Evolutionary conservation across 2,888 invertebrate species (phyloP).

Genomic region (Synergus gifuensis): DNA sequence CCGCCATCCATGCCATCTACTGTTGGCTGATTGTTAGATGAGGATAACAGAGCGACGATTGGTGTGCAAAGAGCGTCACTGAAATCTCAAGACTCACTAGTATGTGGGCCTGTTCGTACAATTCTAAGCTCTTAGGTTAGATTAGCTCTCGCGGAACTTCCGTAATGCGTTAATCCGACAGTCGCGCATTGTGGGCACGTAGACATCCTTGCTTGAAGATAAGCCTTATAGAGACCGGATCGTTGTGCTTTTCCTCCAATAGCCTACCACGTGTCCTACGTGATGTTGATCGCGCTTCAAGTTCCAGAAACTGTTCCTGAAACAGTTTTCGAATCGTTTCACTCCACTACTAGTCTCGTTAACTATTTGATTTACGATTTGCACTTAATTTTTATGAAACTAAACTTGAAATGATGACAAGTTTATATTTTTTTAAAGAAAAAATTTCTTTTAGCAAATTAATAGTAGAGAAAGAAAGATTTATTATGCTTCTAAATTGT

Average conservation of each 20-base stretch:
- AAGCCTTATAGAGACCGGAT: constrained; percentile 27
- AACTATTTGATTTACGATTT: neutral
- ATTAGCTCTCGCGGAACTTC: constrained; percentile 71
- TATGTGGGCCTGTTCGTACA: constrained; percentile 53
- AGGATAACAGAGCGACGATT: constrained; percentile 43
- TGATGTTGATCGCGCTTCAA: constrained; percentile 30
- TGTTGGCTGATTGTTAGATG: neutral
- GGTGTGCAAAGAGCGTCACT: constrained; percentile 50
- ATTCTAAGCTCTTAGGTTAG: constrained; percentile 64
- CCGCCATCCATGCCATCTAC: neutral
- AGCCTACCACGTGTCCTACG: constrained; percentile 40
- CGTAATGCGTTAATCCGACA: constrained; percentile 75
- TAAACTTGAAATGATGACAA: too few relatives aligned
- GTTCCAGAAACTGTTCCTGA: constrained; percentile 36
- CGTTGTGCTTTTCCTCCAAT: constrained; percentile 30
- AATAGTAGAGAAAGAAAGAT: neutral
- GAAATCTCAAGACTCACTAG: constrained; percentile 61
- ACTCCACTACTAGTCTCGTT: neutral
- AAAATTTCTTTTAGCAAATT: neutral
- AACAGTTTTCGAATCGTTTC: constrained; percentile 30
- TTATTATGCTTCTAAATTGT: constrained; percentile 9
- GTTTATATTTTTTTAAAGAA: neutral
- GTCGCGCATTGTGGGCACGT: constrained; percentile 54
- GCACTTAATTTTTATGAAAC: too few relatives aligned
- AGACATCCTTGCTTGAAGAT: constrained; percentile 45